Conservation (phyloP, 2,113 vertebrate genomes). For the Willisornis vidua region DNA sequence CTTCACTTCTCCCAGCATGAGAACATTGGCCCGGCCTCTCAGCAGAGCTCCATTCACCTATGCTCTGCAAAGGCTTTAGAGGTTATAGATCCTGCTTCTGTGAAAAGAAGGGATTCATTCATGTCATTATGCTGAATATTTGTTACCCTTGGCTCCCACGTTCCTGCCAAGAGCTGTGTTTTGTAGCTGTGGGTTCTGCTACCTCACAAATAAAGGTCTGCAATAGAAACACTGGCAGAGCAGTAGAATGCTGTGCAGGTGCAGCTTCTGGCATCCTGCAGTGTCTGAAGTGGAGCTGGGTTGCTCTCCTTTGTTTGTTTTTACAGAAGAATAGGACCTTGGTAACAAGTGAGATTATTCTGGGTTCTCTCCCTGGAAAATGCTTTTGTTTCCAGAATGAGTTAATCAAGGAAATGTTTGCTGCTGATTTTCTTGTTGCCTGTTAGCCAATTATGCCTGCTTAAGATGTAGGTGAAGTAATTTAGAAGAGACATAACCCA, state of each 20-base stretch:
- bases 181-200: neutral
- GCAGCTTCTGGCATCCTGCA: neutral
- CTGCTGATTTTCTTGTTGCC: neutral
- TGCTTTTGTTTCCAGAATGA: neutral
- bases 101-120: neutral
- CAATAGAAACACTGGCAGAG: neutral
- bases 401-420: neutral
- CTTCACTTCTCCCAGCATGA: neutral
- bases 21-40: neutral
- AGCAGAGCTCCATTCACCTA: neutral
- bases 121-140: neutral
- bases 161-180: neutral
- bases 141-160: neutral
- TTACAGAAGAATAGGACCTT: neutral
- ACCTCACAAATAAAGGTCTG: neutral
- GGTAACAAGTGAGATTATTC: neutral
- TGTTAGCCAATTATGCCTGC: neutral
- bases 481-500: neutral
- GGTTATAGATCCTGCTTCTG: neutral
- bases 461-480: neutral
- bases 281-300: neutral
- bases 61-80: neutral
- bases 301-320: neutral
- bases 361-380: neutral
- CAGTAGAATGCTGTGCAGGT: neutral